Conservation (phyloP, 2,797 vertebrate species). For the Urosaurus nigricauda region DNA sequence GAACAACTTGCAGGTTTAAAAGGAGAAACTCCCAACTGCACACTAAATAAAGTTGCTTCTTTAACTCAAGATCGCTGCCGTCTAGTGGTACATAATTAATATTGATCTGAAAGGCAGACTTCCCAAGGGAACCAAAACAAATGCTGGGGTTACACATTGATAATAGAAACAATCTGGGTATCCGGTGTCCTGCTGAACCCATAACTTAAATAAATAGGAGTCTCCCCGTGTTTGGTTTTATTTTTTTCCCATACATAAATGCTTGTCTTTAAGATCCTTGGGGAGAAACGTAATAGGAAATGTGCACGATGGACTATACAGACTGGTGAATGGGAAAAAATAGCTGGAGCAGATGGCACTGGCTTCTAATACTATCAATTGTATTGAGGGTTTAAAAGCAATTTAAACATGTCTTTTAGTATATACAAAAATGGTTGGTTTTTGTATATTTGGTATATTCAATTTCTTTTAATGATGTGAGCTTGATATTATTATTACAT, state of each 20-base stretch:
- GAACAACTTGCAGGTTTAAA: not conserved
- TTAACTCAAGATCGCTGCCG: constrained; percentile 67
- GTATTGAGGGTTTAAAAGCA: too few relatives aligned
- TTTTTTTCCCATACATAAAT: not conserved
- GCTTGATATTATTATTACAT: too few relatives aligned
- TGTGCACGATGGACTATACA: too few relatives aligned
- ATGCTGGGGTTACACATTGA: constrained; percentile 51
- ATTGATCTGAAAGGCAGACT: constrained; percentile 62
- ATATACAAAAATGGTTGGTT: too few relatives aligned
- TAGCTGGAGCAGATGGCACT: too few relatives aligned
- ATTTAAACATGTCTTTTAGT: too few relatives aligned
- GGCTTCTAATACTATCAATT: too few relatives aligned
- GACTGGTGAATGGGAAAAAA: too few relatives aligned
- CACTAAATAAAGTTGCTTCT: constrained; percentile 58
- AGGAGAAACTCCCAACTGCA: constrained; percentile 48
- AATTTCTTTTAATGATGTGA: too few relatives aligned
- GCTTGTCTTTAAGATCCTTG: not conserved
- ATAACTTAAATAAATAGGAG: not conserved
- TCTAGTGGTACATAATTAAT: constrained; percentile 68
- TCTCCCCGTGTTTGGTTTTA: not conserved
- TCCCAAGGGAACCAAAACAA: constrained; percentile 64
- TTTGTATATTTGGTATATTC: too few relatives aligned
- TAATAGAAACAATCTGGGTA: constrained; percentile 53
- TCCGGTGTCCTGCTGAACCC: constrained; percentile 37
- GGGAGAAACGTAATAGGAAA: not conserved